A percentile compares a stretch with the other conserved stretches of the same genome.
Conservation (phyloP, 92 coral and sea anemone species). For the Epizoanthus illoricatus region DNA sequence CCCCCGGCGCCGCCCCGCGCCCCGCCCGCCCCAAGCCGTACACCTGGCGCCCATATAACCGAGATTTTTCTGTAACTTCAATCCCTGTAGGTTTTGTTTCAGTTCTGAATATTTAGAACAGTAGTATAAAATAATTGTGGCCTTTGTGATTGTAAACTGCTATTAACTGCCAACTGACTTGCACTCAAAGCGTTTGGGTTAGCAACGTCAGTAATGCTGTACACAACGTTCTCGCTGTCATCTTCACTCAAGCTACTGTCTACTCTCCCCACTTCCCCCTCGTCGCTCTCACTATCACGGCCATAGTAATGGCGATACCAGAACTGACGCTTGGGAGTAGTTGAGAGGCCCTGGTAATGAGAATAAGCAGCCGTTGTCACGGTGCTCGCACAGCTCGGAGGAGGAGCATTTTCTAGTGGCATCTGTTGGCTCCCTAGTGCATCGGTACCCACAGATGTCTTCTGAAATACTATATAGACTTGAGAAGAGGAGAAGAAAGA, state of each 20-base stretch:
- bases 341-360: conserved; percentile 63
- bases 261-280: conserved; percentile 32
- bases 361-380: conserved; percentile 44
- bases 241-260: neutral
- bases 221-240: neutral
- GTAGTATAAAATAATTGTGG: no score
- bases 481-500: conserved; percentile 7
- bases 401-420: neutral
- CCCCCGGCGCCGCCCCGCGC: no score
- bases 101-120: no score
- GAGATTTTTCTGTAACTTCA: no score
- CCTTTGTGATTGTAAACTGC: no score
- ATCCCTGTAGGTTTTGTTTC: no score
- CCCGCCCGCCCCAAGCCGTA: no score
- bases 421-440: conserved; percentile 17
- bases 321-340: conserved; percentile 50
- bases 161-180: no score
- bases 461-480: conserved; percentile 10
- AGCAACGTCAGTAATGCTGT: neutral
- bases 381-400: conserved; percentile 30
- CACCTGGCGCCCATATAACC: no score
- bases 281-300: conserved; percentile 30
- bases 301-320: conserved; percentile 60
- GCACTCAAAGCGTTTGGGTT: neutral
- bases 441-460: neutral